Evolutionary conservation across 1,140 invertebrate species (phyloP), one percentile per base, ranked within the genome.

Genomic region (Solenopsis fugax): DNA sequence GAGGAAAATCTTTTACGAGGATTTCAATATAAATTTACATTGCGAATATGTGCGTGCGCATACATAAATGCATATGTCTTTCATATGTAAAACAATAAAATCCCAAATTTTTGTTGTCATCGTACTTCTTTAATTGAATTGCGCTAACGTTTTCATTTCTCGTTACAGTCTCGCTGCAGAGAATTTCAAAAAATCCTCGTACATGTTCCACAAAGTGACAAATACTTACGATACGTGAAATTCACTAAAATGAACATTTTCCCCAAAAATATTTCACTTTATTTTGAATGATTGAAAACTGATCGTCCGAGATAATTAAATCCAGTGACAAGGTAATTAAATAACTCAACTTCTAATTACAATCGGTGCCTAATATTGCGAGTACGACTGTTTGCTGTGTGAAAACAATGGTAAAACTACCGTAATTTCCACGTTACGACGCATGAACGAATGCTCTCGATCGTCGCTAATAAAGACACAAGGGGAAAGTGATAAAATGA

Each of bases 331-430:
- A 41, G 58, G 52, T 67, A 85, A 77, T 78, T 89, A 89, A 78
- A 84, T 87, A 89, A 90, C 52, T 65, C 41, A 29, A 48, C 34
- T 76, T 85, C 54, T 88, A 90, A 90, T 90, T 90, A 89, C 73
- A 60, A 37, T 69, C 52, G 54, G 24, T 16, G 62, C 56, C 81
- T 87, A 89, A 75, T 69, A 71, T 87, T 85, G 67, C 76, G 87
- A 87, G 29, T 71, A 62, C 69, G 73, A 34, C 76, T 62, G 37
- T 86, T 88, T 67, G 69, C 37, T 37, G 58, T 76, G 76, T 76
- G 60, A 89, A 89, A 87, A 86, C 88, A 76, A 89, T 29, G 60
- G 69, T 9, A 41, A 72, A 41, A 48, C n/a, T 56, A 81, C 18
- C 56, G 29, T 71, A 56, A 78, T 60, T 76, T 85, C 58, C 62